Percentiles rank a stretch among this genome's conserved stretches.
phyloP scores from a whole-genome alignment of 2,797 vertebrate genomes.

The Neosalanx taihuensis region DNA sequence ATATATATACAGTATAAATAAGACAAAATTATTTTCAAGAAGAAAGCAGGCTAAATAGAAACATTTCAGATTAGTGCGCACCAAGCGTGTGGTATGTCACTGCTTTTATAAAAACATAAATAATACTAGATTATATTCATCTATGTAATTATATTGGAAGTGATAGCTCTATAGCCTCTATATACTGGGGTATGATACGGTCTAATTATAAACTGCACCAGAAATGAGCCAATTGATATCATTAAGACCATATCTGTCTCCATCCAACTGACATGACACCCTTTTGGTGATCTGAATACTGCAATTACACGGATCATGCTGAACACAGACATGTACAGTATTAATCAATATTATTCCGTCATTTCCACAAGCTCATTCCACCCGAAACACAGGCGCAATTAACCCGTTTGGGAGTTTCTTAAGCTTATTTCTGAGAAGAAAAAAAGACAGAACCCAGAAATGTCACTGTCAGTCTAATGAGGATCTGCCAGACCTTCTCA shows the following conservation, averaged over 20 bases:
- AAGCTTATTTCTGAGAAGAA: constrained; percentile 21
- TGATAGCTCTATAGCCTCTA: no score
- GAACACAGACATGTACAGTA: constrained; percentile 20
- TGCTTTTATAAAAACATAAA: no score
- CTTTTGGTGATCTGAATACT: constrained; percentile 23
- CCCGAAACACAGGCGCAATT: constrained; percentile 57
- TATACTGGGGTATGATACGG: not conserved
- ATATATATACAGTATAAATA: no score
- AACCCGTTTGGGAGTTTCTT: constrained; percentile 23
- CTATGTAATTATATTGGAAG: no score
- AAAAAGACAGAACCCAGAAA: constrained; percentile 49
- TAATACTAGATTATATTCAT: no score
- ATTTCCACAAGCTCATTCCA: constrained; percentile 69
- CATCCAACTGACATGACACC: not conserved
- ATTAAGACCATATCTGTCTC: not conserved
- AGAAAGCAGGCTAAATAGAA: no score
- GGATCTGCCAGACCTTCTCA: constrained; percentile 26
- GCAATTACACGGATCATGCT: constrained; percentile 33
- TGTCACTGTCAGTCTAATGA: constrained; percentile 53
- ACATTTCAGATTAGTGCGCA: no score
- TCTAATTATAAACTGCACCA: not conserved
- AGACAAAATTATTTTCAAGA: no score
- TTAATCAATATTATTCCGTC: constrained; percentile 51
- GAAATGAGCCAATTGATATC: not conserved
- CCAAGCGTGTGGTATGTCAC: no score